Evolutionary conservation across 2,113 vertebrate species (phyloP).

Genomic region (Micromys minutus): DNA sequence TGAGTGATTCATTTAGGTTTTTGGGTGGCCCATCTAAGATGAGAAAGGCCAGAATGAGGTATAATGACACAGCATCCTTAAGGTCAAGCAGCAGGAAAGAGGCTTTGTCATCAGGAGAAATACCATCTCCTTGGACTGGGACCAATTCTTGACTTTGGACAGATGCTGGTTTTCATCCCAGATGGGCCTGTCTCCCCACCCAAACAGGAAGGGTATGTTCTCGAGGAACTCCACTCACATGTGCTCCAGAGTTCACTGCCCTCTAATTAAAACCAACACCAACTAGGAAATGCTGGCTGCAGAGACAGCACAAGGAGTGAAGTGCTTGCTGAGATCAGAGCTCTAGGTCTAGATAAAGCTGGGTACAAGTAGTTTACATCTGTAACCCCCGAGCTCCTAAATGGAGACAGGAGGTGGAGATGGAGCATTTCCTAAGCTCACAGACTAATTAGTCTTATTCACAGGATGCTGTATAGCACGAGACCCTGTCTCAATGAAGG

Average conservation of each 20-base stretch:
- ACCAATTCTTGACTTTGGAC: not conserved
- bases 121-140: not conserved
- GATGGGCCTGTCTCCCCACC: no score
- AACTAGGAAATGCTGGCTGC: not conserved
- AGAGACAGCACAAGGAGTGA: not conserved
- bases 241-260: not conserved
- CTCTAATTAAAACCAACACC: not conserved
- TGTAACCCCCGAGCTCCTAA: not conserved
- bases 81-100: not conserved
- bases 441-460: not conserved
- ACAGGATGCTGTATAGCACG: not conserved
- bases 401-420: not conserved
- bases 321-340: not conserved
- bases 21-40: not conserved
- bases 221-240: not conserved
- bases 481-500: not conserved
- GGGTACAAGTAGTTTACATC: not conserved
- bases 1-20: not conserved
- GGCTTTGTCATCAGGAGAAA: not conserved
- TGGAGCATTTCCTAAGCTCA: not conserved
- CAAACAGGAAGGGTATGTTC: not conserved
- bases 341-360: not conserved
- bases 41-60: not conserved
- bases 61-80: not conserved
- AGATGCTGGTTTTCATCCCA: not conserved